These are phyloP conservation scores for Dinomys branickii DNA, from an alignment of 2,113 vertebrate genomes.

Conservation along the genomic window DNA sequence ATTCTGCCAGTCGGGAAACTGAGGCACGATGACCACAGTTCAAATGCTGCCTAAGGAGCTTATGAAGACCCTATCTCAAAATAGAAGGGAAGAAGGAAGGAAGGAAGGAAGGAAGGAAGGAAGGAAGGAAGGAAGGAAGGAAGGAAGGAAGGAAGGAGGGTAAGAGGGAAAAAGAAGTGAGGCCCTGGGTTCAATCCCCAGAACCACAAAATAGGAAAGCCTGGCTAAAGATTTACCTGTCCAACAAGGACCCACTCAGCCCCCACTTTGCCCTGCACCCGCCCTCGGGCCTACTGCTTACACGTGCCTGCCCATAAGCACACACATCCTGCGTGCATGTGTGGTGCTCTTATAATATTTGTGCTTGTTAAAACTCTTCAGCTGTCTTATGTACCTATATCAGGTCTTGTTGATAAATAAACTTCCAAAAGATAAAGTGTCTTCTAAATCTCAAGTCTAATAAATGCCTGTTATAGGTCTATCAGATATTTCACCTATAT, in stretches of 20 bases:
- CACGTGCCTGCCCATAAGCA: rapidly evolving
- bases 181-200: background rate
- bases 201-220: background rate
- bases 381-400: background rate
- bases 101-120: too few species aligned
- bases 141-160: background rate
- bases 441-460: background rate
- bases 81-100: background rate
- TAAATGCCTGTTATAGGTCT: background rate
- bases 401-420: background rate
- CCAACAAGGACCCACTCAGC: background rate
- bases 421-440: background rate
- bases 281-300: background rate
- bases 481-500: background rate
- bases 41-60: background rate
- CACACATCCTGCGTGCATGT: background rate
- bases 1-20: background rate
- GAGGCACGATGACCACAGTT: background rate
- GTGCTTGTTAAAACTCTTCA: background rate
- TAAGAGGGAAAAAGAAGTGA: background rate
- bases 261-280: background rate
- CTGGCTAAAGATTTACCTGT: background rate
- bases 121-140: background rate
- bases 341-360: background rate
- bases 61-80: background rate